These are phyloP conservation scores for Geotria australis DNA, from an alignment of 2,797 vertebrate genomes.

Conservation along the genomic window DNA sequence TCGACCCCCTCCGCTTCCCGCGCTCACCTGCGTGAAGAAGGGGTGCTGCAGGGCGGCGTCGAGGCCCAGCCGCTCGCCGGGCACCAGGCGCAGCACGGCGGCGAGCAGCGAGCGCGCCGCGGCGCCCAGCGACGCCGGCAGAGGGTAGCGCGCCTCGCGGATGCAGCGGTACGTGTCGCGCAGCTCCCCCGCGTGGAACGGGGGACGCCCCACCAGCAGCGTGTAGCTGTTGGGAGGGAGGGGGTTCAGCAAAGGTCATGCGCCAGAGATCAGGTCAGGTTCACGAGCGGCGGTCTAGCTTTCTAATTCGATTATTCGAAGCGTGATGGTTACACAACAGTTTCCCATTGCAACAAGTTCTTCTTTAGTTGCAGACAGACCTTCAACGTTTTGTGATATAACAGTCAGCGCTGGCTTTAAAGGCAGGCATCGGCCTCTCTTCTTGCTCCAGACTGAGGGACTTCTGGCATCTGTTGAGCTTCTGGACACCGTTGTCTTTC, in stretches of 20 bases:
- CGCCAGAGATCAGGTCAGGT: no score
- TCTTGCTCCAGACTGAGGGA: no score
- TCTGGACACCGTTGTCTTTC: no score
- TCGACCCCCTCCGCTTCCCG: no score
- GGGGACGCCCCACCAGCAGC: constrained; percentile 63
- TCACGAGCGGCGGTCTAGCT: no score
- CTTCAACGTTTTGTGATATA: no score
- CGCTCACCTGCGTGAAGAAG: constrained; percentile 61
- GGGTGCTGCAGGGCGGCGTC: constrained; percentile 81
- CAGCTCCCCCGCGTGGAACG: constrained; percentile 79
- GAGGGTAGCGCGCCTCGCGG: constrained; percentile 59
- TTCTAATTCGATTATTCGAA: neutral
- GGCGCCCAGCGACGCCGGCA: constrained; percentile 41
- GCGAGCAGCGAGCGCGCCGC: constrained; percentile 61
- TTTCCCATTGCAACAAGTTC: no score
- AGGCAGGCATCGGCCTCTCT: no score
- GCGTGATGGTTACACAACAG: no score
- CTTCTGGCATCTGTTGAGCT: no score
- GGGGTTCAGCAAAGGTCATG: neutral
- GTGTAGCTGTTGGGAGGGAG: constrained; percentile 56
- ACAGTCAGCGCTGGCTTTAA: no score
- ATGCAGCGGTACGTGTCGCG: constrained; percentile 95
- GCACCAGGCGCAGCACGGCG: constrained; percentile 46
- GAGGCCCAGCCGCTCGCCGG: constrained; percentile 43
- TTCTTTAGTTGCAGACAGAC: no score